phyloP scores from a whole-genome alignment of 2,888 invertebrate species.

The Drosophila nr. perissopoda region DNA sequence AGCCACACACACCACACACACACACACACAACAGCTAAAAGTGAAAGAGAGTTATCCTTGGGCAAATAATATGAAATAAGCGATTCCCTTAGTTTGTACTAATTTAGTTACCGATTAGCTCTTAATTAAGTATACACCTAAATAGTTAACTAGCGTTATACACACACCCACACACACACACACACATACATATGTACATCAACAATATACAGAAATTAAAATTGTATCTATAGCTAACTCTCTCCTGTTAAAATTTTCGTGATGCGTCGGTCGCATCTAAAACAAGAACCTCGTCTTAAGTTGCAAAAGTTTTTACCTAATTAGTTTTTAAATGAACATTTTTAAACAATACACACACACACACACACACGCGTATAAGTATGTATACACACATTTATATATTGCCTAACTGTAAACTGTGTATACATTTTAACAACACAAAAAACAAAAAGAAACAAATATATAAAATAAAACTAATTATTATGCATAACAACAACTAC shows the following conservation, averaged over 20 bases:
- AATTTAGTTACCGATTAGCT: conserved; percentile 68
- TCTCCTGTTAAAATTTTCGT: conserved; percentile 68
- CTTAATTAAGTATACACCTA: conserved; percentile 48
- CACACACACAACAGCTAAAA: conserved; percentile 37
- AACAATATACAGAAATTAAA: conserved; percentile 25
- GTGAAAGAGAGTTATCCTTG: conserved; percentile 44
- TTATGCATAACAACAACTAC: conserved; percentile 28
- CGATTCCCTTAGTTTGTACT: conserved; percentile 76
- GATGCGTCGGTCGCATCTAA: conserved; percentile 85
- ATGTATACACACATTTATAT: conserved; percentile 24
- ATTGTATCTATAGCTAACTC: conserved; percentile 53
- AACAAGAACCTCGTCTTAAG: conserved; percentile 81
- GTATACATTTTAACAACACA: conserved; percentile 56
- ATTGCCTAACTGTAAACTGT: conserved; percentile 54
- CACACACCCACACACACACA: conserved; percentile 23
- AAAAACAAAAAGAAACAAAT: conserved; percentile 23
- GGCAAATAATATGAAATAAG: conserved; percentile 47
- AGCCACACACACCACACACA: conserved; percentile 36
- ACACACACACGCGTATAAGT: conserved; percentile 11
- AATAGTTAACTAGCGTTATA: conserved; percentile 63
- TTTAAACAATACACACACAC: conserved; percentile 15
- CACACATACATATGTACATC: conserved; percentile 30
- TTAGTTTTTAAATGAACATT: conserved; percentile 49
- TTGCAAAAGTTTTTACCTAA: conserved; percentile 67
- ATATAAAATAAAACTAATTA: background rate